phyloP scores from a whole-genome alignment of 2,113 vertebrate genomes.

The Elaphurus davidianus region DNA sequence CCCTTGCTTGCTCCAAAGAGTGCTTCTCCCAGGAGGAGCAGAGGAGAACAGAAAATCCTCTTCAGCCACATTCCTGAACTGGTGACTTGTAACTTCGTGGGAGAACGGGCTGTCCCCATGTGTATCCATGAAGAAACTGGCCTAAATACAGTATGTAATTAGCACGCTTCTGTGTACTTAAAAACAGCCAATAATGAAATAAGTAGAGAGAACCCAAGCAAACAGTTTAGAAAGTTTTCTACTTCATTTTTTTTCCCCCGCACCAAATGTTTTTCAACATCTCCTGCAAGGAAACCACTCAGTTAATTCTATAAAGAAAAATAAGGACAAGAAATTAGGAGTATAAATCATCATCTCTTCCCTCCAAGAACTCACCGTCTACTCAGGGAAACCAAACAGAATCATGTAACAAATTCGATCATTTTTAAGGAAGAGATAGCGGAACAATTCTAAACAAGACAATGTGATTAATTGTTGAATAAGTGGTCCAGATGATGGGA shows the following conservation, averaged over 20 bases:
- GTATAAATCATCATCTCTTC: background rate
- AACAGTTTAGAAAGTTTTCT: background rate
- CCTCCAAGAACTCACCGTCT: background rate
- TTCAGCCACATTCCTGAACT: background rate
- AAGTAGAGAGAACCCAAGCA: background rate
- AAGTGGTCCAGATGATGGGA: background rate
- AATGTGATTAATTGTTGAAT: background rate
- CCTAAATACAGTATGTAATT: background rate
- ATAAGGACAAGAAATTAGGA: background rate
- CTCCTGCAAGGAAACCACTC: background rate
- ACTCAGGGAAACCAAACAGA: background rate
- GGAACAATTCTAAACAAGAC: background rate
- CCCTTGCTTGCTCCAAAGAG: background rate
- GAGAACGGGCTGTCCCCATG: background rate
- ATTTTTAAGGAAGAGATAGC: background rate
- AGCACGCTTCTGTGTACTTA: background rate
- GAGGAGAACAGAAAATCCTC: background rate
- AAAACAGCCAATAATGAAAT: background rate
- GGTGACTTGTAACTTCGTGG: background rate
- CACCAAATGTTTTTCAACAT: background rate
- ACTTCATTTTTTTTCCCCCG: background rate
- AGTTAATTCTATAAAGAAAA: background rate
- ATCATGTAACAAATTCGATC: background rate
- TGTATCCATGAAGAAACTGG: background rate
- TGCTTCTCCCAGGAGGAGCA: fast-evolving